phyloP scores from a whole-genome alignment of 2,797 vertebrate species.

The Selene dorsalis region DNA sequence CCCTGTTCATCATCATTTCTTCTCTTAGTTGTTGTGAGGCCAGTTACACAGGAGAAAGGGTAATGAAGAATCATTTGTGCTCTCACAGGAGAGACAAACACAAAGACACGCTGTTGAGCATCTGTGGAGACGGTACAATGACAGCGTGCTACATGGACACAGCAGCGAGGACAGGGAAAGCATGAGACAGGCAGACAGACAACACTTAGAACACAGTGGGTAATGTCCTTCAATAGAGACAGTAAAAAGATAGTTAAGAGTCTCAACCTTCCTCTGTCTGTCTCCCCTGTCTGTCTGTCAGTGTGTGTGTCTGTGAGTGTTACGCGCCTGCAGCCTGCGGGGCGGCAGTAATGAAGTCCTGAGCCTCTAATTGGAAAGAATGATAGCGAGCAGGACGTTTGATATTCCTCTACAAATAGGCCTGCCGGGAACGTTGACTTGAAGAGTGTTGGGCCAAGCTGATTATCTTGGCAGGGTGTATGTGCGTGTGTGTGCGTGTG shows the following conservation, averaged over 20 bases:
- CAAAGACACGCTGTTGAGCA: background rate
- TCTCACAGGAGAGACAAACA: constrained; percentile 1
- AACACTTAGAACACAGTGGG: background rate
- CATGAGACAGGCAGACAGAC: constrained; percentile 8
- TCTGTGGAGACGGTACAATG: background rate
- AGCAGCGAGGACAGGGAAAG: background rate
- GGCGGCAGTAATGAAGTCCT: constrained; percentile 58
- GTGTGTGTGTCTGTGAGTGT: constrained; percentile 6
- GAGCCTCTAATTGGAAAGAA: constrained; percentile 66
- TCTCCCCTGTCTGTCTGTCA: background rate
- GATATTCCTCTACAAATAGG: constrained; percentile 60
- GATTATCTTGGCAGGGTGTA: constrained; percentile 43
- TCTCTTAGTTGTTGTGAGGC: background rate
- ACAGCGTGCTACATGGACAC: background rate
- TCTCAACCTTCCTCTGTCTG: constrained; percentile 1
- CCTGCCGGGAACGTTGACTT: constrained; percentile 41
- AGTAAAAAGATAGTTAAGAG: constrained; percentile 28
- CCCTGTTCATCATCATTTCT: too few species aligned
- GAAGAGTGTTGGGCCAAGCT: constrained; percentile 33
- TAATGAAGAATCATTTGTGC: background rate
- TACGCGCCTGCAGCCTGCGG: constrained; percentile 39
- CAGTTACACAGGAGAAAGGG: background rate
- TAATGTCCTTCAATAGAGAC: constrained; percentile 14
- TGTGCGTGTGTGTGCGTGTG: constrained; percentile 15
- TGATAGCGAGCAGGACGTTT: constrained; percentile 58